Evolutionary conservation across 2,888 invertebrate genomes (phyloP), one percentile per base, ranked within the genome.

Genomic region (Arrhopalites spinosus): DNA sequence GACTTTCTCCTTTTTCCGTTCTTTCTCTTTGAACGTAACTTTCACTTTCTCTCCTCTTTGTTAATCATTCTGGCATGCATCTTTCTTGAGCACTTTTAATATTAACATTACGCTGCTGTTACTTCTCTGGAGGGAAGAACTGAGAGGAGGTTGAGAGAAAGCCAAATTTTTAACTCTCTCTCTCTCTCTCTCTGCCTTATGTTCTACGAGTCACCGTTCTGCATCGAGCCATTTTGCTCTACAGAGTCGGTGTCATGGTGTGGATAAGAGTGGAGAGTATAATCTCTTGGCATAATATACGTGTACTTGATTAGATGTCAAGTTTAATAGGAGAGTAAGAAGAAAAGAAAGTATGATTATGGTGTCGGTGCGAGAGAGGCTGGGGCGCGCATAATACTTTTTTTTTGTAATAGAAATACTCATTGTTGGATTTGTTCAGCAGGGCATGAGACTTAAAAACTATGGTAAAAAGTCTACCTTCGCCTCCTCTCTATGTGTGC

Each of bases 341-440:
- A 7, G 25, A 59, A 59, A n/a, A 59, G 59, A 15, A 59, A 59
- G 59, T 59, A 59, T 59, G 59, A 59, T 59, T 59, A 59, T 59
- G 25, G 59, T 59, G 25, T 59, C n/a, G 59, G 25, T 27, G 36
- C 5, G 13, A 15, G 5, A 7, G 27, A n/a, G 23, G 53, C n/a
- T 53, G 20, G 20, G 8, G 53, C 20, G 5, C 20, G 20, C 53
- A 59, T n/a, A n/a, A n/a, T n/a, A n/a, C n/a, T n/a, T n/a, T n/a
- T 23, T 59, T 23, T 11, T 59, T 27, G 25, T 59, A 59, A 59
- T 59, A 25, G 23, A 59, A n/a, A 23, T 13, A 25, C 59, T 25
- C 59, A 59, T 59, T 59, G 59, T 59, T 59, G 59, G 25, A 59
- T 23, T 59, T 25, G 59, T 27, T 59, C 59, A 25, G 59, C 59